Conservation (phyloP, 2,113 vertebrate genomes). For the Hipposideros armiger region DNA sequence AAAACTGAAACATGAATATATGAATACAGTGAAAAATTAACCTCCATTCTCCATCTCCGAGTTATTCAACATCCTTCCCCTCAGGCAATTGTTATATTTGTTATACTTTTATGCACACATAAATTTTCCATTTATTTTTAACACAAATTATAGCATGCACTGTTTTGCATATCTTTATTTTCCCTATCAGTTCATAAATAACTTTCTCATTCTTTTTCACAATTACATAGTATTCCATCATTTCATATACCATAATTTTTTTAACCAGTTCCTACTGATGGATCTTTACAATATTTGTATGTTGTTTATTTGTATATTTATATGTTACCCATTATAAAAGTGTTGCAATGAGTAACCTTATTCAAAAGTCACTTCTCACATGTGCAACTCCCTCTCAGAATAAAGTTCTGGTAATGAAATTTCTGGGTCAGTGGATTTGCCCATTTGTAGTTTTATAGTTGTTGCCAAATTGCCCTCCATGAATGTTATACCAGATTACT, state of each 20-base stretch:
- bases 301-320: neutral
- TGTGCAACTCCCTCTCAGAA: neutral
- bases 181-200: neutral
- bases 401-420: neutral
- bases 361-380: neutral
- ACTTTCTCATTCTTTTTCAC: neutral
- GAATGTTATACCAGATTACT: neutral
- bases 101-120: neutral
- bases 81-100: neutral
- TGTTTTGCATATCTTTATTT: conserved; percentile 1
- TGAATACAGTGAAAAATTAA: neutral
- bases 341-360: neutral
- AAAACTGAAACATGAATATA: neutral
- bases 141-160: neutral
- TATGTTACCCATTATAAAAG: neutral
- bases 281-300: neutral
- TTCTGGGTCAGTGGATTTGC: neutral
- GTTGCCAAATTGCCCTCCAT: neutral
- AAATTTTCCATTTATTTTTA: conserved; percentile 1
- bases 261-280: neutral
- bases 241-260: neutral
- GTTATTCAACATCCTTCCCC: neutral
- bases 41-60: neutral
- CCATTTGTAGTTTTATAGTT: neutral
- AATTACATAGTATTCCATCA: neutral